A percentile compares a stretch with the other conserved stretches of the same genome.
These are phyloP conservation scores for Atlantisia rogersi DNA, from an alignment of 2,113 vertebrate species.

Conservation along the genomic window DNA sequence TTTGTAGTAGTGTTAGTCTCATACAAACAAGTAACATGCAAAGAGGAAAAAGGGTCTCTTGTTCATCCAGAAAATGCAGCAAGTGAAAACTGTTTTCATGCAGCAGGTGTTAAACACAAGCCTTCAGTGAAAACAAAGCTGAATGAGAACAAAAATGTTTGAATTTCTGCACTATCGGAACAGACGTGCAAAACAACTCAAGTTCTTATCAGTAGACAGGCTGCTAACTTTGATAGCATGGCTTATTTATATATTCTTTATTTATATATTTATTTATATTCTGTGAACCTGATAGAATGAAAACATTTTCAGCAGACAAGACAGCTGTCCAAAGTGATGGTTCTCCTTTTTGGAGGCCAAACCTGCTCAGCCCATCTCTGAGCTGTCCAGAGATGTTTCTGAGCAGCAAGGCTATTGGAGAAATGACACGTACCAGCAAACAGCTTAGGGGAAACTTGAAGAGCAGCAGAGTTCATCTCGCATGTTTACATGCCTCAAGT, in stretches of 20 bases:
- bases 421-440: not conserved
- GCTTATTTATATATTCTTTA: not conserved
- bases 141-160: not conserved
- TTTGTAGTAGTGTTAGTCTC: not conserved
- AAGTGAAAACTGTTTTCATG: not conserved
- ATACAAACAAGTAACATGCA: not conserved
- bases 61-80: not conserved
- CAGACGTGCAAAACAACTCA: not conserved
- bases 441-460: not conserved
- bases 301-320: not conserved
- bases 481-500: not conserved
- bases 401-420: not conserved
- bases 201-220: not conserved
- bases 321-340: not conserved
- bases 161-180: not conserved
- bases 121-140: not conserved
- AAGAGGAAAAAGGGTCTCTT: not conserved
- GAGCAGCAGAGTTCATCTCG: not conserved
- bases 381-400: not conserved
- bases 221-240: not conserved
- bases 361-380: not conserved
- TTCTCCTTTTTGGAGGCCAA: not conserved
- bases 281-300: not conserved
- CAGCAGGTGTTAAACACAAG: not conserved
- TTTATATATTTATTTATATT: not conserved